Percentiles rank a stretch among this genome's conserved stretches.
These are phyloP conservation scores for Wasmannia auropunctata DNA, from an alignment of 1,140 invertebrate genomes.

Conservation along the genomic window DNA sequence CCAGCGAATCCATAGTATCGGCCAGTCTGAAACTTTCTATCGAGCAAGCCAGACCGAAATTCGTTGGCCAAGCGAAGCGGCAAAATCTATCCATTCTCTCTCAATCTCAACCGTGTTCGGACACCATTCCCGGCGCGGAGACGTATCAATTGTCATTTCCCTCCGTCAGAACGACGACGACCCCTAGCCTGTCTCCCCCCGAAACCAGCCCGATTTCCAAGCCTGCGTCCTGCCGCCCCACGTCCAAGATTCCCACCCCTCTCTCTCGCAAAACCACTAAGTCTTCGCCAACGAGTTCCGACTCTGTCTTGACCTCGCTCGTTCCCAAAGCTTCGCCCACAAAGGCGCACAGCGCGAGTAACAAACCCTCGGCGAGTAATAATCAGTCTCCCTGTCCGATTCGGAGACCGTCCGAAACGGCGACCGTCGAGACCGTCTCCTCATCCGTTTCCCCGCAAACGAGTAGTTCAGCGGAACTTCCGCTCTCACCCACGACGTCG, in stretches of 20 bases:
- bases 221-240: constrained; percentile 25
- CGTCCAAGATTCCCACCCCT: constrained; percentile 82
- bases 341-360: constrained; percentile 35
- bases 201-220: constrained; percentile 51
- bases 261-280: constrained; percentile 78
- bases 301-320: constrained; percentile 56
- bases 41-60: constrained; percentile 35
- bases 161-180: not conserved
- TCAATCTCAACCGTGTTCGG: not conserved
- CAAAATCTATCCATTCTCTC: constrained; percentile 17
- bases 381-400: constrained; percentile 2
- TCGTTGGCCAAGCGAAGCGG: constrained; percentile 4
- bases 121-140: not conserved
- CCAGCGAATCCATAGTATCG: constrained; percentile 42
- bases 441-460: constrained; percentile 41
- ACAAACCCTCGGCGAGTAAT: constrained; percentile 38
- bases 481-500: constrained; percentile 1
- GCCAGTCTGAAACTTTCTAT: constrained; percentile 9
- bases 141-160: constrained; percentile 40
- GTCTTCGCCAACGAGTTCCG: constrained; percentile 64
- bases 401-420: constrained; percentile 75
- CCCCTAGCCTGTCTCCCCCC: constrained; percentile 27
- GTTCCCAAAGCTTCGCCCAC: constrained; percentile 45
- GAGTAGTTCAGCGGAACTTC: constrained; percentile 45
- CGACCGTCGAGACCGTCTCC: constrained; percentile 41